A percentile compares a stretch with the other conserved stretches of the same genome.
Conservation (phyloP, 2,888 invertebrate species). For the Andrena trimmerana region DNA sequence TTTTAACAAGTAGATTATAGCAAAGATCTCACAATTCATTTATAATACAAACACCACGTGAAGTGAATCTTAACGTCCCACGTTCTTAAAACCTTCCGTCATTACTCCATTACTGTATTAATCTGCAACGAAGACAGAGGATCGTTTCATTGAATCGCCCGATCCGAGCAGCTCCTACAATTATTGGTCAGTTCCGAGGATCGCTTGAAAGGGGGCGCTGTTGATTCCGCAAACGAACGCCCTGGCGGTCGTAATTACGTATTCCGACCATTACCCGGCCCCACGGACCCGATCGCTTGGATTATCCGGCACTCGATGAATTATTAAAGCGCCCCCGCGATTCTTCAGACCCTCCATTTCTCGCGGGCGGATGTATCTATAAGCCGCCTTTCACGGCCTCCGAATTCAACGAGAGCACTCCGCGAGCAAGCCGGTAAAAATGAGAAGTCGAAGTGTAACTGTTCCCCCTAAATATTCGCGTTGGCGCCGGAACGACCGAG, state of each 20-base stretch:
- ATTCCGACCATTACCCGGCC: conserved; percentile 31
- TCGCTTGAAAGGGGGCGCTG: background rate
- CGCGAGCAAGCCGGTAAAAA: background rate
- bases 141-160: background rate
- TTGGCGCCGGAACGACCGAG: background rate
- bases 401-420: background rate
- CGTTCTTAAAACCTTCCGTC: background rate
- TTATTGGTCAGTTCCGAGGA: conserved; percentile 9
- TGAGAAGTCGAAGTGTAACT: background rate
- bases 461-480: background rate
- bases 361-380: background rate
- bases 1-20: too few relatives aligned
- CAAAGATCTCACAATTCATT: too few relatives aligned
- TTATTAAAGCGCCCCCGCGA: conserved; percentile 48
- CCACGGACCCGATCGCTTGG: conserved; percentile 24
- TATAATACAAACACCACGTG: too few relatives aligned
- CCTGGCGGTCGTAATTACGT: conserved; percentile 16
- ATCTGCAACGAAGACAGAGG: background rate
- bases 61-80: too few relatives aligned
- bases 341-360: conserved; percentile 12
- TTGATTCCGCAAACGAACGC: conserved; percentile 2
- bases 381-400: background rate
- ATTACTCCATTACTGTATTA: background rate
- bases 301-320: conserved; percentile 50
- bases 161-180: background rate